A percentile compares a stretch with the other conserved stretches of the same genome.
These are phyloP conservation scores for Tinea semifulvella DNA, from an alignment of 2,888 invertebrate genomes.

Conservation along the genomic window DNA sequence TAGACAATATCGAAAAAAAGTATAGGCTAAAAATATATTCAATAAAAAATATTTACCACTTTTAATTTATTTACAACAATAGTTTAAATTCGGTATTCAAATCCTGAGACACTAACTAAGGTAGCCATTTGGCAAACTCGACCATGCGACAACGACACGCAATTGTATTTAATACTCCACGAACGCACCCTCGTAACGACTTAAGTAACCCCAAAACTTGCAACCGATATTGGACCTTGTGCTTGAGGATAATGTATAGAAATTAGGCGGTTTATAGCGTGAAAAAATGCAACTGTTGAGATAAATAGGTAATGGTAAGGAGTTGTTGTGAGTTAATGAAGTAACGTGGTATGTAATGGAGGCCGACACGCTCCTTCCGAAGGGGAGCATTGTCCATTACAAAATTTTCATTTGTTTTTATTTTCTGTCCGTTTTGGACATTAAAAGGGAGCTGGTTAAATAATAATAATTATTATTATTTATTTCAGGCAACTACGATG, in stretches of 20 bases:
- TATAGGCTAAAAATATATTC: too few relatives aligned
- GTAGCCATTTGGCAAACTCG: constrained; percentile 16
- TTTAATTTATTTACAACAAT: too few relatives aligned
- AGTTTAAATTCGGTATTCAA: too few relatives aligned
- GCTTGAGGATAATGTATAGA: not conserved
- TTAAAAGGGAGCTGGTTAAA: too few relatives aligned
- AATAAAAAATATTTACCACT: too few relatives aligned
- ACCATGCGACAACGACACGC: constrained; percentile 18
- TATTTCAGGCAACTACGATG: too few relatives aligned
- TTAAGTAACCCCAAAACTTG: constrained; percentile 14
- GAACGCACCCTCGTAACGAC: not conserved
- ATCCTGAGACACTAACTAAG: constrained; percentile 9
- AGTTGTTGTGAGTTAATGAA: constrained; percentile 23
- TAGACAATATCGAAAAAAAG: too few relatives aligned
- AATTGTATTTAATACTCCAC: constrained; percentile 16
- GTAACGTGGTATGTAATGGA: constrained; percentile 21
- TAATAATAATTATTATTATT: too few relatives aligned
- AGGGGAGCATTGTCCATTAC: not conserved
- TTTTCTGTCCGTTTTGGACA: too few relatives aligned
- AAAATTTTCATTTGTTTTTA: constrained; percentile 21
- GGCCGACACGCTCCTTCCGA: constrained; percentile 12
- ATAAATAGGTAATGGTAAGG: constrained; percentile 23
- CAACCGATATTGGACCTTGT: not conserved
- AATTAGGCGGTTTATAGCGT: too few relatives aligned
- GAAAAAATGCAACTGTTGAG: constrained; percentile 14